Base-by-base conservation (phyloP, 2,888 invertebrate species). In the Eilema caniola region DNA sequence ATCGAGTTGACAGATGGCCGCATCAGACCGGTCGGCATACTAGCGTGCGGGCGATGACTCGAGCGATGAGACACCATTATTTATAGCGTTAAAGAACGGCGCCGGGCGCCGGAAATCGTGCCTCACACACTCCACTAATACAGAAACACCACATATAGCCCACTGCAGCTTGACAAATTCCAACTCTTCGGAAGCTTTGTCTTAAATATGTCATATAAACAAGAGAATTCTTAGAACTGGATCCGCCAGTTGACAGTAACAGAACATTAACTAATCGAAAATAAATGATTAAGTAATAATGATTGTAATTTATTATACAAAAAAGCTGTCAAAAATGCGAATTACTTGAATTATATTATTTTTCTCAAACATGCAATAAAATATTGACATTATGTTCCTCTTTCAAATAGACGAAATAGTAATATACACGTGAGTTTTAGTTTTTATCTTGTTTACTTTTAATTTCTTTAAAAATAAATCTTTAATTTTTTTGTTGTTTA, bases 31-130 rank as follows among this genome's bases (percentile, higher is more conserved):
- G 90, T 90, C 82, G 87, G 86, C 85, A 81, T 80, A 77, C 76
- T 85, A 83, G 88, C 85, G 86, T 80, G 85, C 91, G 95, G 93
- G 84, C 95, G 95, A 94, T 94, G 94, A 95, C 93, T 93, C 94
- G 87, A 73, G 81, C 90, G 90, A 88, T 93, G 94, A 93, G 92
- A 92, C 93, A 92, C 89, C 89, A 94, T 92, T 95, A 95, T 95
- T 94, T 92, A 95, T 95, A 95, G 94, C 90, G 87, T 85, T 86
- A 85, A 82, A 84, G 84, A 83, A 79, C 88, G 88, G 87, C 91
- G 92, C 90, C 89, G 93, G n/a, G 93, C 94, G 94, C 94, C 95
- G 95, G 95, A 95, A 93, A 85, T 91, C 85, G 85, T 85, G 85
- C 86, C 89, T 90, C 88, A 81, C 83, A 85, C 90, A 87, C 89